Percentiles rank a stretch among this genome's conserved stretches.
These are phyloP conservation scores for Stichodactyla helianthus DNA, from an alignment of 64 coral and sea anemone species.

Conservation along the genomic window DNA sequence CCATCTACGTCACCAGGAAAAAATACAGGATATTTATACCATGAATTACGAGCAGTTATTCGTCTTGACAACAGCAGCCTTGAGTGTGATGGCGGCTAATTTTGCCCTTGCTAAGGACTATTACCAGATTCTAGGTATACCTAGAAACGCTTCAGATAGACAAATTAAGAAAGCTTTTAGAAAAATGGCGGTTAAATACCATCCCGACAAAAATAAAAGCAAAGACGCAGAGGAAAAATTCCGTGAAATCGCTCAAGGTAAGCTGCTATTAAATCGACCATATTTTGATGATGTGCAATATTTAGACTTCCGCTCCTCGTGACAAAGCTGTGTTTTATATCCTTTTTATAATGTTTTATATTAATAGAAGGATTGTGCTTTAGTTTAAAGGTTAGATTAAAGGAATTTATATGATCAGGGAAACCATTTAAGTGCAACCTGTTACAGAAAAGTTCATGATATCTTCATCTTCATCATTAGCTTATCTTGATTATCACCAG, in stretches of 20 bases:
- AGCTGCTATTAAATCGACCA: neutral
- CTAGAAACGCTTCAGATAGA: slow-evolving; percentile 78
- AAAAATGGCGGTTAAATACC: slow-evolving; percentile 94
- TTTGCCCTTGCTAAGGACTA: slow-evolving; percentile 88
- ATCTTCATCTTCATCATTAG: no score
- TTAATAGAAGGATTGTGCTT: neutral
- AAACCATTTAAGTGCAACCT: neutral
- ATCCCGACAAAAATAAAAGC: slow-evolving; percentile 93
- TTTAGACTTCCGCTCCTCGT: neutral
- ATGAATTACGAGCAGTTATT: slow-evolving; percentile 86
- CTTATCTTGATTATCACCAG: no score
- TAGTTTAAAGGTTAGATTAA: neutral
- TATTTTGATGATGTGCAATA: neutral
- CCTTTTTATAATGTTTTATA: neutral
- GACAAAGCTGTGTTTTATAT: neutral
- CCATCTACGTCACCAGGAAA: neutral
- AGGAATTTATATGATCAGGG: neutral
- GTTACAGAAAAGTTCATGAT: neutral
- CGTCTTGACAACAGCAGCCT: slow-evolving; percentile 74
- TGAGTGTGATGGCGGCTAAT: slow-evolving; percentile 73
- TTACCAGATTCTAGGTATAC: slow-evolving; percentile 92
- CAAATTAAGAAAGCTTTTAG: slow-evolving; percentile 99
- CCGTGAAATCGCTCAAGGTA: slow-evolving; percentile 90
- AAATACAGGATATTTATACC: slow-evolving; percentile 1
- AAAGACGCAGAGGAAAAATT: slow-evolving; percentile 96